These are phyloP conservation scores for Myotis planiceps DNA, from an alignment of 2,797 vertebrate genomes.

Conservation along the genomic window DNA sequence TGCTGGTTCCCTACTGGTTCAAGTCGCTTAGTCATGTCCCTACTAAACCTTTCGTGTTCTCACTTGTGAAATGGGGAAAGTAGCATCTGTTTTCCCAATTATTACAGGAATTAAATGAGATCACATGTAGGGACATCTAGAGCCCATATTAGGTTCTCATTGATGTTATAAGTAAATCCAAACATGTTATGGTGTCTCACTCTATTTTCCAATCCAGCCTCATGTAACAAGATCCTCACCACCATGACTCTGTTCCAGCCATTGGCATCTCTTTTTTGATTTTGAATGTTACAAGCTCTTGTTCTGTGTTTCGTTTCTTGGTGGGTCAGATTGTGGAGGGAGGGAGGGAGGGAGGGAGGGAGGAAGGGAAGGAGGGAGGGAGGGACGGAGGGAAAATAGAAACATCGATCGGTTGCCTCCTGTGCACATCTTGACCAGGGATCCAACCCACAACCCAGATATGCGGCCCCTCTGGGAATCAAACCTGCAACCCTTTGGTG, in stretches of 20 bases:
- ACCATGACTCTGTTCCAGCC: accelerated
- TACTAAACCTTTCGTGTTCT: not conserved
- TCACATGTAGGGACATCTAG: not conserved
- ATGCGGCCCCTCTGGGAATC: not conserved
- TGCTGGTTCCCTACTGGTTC: not conserved
- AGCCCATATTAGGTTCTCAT: not conserved
- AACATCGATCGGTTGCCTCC: not conserved
- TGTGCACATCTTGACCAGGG: not conserved
- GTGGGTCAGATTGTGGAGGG: not conserved
- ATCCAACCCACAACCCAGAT: not conserved
- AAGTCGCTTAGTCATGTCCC: not conserved
- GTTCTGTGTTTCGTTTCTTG: not conserved
- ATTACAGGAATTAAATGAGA: not conserved
- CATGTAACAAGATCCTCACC: not conserved
- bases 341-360: no score
- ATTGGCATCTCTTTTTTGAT: not conserved
- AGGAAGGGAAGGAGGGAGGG: no score
- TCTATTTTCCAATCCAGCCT: not conserved
- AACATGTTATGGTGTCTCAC: not conserved
- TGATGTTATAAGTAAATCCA: not conserved
- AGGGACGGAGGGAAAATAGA: not conserved
- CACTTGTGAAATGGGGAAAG: not conserved
- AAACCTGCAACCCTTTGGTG: not conserved
- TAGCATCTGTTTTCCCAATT: not conserved
- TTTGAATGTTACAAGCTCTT: not conserved